Evolutionary conservation across 2,888 invertebrate genomes (phyloP).

Genomic region (Fabriciana adippe): DNA sequence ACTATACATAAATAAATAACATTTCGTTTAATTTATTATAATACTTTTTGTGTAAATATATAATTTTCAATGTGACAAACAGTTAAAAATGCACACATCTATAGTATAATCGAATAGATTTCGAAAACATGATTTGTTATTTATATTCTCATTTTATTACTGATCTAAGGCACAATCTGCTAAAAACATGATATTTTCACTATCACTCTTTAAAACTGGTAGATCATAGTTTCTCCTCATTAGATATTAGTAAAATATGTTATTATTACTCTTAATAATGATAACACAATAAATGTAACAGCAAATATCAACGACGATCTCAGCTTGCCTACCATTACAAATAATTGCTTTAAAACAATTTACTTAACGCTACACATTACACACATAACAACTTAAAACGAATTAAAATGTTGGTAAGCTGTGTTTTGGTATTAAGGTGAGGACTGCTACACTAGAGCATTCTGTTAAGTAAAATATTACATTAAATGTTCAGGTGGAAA

Average conservation of each 20-base stretch:
- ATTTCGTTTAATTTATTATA: slow-evolving; percentile 52
- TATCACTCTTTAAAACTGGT: slow-evolving; percentile 71
- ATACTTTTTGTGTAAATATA: slow-evolving; percentile 50
- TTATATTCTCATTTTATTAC: slow-evolving; percentile 52
- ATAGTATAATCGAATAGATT: slow-evolving; percentile 54
- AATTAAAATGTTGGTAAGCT: slow-evolving; percentile 81
- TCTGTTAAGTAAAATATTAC: slow-evolving; percentile 42
- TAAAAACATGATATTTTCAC: slow-evolving; percentile 67
- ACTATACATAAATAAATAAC: slow-evolving; percentile 54
- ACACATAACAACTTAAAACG: slow-evolving; percentile 76
- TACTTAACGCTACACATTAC: slow-evolving; percentile 71
- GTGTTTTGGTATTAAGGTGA: slow-evolving; percentile 82
- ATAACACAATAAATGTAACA: slow-evolving; percentile 75
- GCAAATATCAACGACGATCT: slow-evolving; percentile 72
- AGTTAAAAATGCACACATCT: slow-evolving; percentile 65
- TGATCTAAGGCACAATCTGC: slow-evolving; percentile 80
- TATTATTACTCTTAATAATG: slow-evolving; percentile 59
- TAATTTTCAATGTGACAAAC: slow-evolving; percentile 54
- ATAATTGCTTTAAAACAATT: slow-evolving; percentile 72
- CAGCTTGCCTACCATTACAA: slow-evolving; percentile 60
- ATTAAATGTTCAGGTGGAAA: slow-evolving; percentile 23
- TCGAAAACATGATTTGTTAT: slow-evolving; percentile 49
- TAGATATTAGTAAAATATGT: slow-evolving; percentile 62
- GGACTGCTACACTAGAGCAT: slow-evolving; percentile 73
- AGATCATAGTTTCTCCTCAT: slow-evolving; percentile 62